A percentile compares a stretch with the other conserved stretches of the same genome.
Conservation (phyloP, 2,797 vertebrate genomes). For the Odontamblyopus rebecca region DNA sequence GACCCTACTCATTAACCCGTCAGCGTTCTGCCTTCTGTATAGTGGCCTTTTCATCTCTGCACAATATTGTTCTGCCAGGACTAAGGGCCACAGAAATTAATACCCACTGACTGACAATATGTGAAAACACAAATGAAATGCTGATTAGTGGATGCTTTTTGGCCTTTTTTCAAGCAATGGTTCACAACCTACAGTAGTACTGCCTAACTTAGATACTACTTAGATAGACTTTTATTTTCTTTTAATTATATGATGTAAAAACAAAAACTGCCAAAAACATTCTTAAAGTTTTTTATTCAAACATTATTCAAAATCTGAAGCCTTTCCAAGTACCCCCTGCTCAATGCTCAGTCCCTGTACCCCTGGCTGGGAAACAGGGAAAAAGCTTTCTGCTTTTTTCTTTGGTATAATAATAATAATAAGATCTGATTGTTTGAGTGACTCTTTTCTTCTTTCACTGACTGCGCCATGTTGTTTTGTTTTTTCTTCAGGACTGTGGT, state of each 20-base stretch:
- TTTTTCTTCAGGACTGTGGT: slow-evolving; percentile 81
- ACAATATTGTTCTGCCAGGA: slow-evolving; percentile 60
- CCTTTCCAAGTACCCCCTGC: no score
- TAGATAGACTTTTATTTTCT: no score
- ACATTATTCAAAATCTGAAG: no score
- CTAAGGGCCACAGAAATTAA: slow-evolving; percentile 62
- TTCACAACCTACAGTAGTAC: no score
- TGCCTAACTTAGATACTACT: no score
- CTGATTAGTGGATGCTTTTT: slow-evolving; percentile 29
- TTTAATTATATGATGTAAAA: no score
- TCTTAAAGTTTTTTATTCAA: no score
- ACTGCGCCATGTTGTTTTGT: slow-evolving; percentile 26
- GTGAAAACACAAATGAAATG: slow-evolving; percentile 51
- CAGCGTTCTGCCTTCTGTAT: slow-evolving; percentile 53
- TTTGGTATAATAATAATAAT: no score
- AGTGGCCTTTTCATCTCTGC: slow-evolving; percentile 61
- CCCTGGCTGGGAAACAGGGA: no score
- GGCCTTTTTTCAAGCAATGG: not conserved
- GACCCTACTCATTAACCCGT: slow-evolving; percentile 70
- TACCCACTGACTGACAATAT: slow-evolving; percentile 57
- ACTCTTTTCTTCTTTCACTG: slow-evolving; percentile 17
- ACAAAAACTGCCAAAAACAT: no score
- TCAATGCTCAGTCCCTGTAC: no score
- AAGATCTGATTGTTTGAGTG: not conserved
- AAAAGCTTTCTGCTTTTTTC: no score